phyloP scores from a whole-genome alignment of 2,888 invertebrate genomes.

The Oscheius sp. region DNA sequence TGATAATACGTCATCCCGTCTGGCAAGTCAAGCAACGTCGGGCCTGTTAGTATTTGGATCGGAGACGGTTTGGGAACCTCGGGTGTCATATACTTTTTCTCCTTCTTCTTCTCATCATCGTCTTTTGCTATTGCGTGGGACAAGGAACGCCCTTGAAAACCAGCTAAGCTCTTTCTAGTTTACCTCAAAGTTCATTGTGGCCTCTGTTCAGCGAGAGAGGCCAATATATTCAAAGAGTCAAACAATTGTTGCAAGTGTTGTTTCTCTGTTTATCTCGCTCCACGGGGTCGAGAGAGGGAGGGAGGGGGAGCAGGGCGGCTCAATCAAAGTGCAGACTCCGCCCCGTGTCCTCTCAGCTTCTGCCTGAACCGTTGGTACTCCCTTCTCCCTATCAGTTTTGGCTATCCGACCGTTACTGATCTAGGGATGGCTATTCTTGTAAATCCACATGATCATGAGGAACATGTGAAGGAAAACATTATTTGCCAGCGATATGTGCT shows the following conservation, averaged over 20 bases:
- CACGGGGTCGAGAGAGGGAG: background rate
- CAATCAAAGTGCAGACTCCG: slow-evolving; percentile 34
- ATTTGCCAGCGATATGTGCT: slow-evolving; percentile 67
- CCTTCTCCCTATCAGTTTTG: too few species aligned
- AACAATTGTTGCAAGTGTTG: slow-evolving; percentile 27
- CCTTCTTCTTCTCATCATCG: too few species aligned
- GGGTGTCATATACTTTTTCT: too few species aligned
- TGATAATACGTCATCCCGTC: too few species aligned
- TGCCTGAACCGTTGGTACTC: slow-evolving; percentile 6
- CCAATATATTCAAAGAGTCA: too few species aligned
- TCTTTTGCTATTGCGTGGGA: too few species aligned
- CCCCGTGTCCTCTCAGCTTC: slow-evolving; percentile 27
- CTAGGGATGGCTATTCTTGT: slow-evolving; percentile 31
- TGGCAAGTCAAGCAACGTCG: too few species aligned
- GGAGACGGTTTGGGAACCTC: too few species aligned
- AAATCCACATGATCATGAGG: slow-evolving; percentile 36
- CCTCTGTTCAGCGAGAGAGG: background rate
- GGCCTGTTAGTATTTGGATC: too few species aligned
- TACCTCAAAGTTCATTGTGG: background rate
- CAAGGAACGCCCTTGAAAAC: too few species aligned
- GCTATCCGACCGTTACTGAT: too few species aligned
- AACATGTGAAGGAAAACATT: slow-evolving; percentile 35
- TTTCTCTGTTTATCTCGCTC: slow-evolving; percentile 30
- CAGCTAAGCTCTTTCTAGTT: too few species aligned
- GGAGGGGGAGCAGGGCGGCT: slow-evolving; percentile 32